Base-by-base conservation (phyloP, 2,113 vertebrate species). In the Tretioscincus oriximinensis region DNA sequence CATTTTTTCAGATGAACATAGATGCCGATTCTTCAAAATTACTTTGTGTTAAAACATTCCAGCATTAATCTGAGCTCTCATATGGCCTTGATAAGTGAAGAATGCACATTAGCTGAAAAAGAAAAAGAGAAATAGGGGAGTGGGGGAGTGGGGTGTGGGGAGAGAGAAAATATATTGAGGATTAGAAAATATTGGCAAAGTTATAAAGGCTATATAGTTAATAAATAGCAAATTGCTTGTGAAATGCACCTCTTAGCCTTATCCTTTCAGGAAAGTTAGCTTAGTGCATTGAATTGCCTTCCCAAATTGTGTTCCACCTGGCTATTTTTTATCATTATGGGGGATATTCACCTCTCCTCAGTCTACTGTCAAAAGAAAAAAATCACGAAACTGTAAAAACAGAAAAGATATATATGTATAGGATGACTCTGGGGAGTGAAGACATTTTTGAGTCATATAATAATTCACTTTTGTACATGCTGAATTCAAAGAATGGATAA, bases 171-270 rank as follows among this genome's bases (percentile, higher is more conserved):
- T n/a, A n/a, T n/a, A n/a, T n/a, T n/a, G n/a, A n/a, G n/a, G n/a
- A n/a, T 72, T 47, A 63, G 78, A 83, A 7, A 35, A 63, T 20
- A 18, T 79, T 83, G 61, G 11, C 29, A 66, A 85, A 87, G 76
- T 84, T 65, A 3, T 64, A 31, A 84, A 79, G 35, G 20, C 35
- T 45, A 29, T 69, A 51, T 45, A 76, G 16, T 7, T 70, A 7
- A 54, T 83, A 83, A 86, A 21, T 1, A 79, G 16, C 41, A 88
- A 88, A 73, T 64, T 69, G 0, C 26, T 41, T 18, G 35, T 16
- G 75, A 1, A 4, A 28, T 68, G n/a, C 20, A n/a, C 7, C 16
- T 31, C 75, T 4, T 63, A 73, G 76, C 63, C 41, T 22, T 84
- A 73, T 41, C 74, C 2, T 4, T 63, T 76, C 31, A 58, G 31